phyloP scores from a whole-genome alignment of 2,113 vertebrate species.

The Apaloderma vittatum region DNA sequence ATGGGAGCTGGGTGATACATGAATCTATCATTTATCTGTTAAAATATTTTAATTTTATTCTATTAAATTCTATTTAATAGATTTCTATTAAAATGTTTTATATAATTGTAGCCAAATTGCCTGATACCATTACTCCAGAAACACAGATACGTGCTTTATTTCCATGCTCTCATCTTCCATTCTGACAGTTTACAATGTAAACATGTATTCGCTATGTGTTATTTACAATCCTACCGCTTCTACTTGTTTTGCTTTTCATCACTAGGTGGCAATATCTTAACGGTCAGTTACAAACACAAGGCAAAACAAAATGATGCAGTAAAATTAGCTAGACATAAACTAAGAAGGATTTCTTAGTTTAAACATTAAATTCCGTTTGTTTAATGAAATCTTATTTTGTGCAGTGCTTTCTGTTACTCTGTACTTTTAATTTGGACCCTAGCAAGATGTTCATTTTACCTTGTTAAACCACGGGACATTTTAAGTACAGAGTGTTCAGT shows the following conservation, averaged over 20 bases:
- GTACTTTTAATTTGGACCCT: not conserved
- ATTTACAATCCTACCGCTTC: not conserved
- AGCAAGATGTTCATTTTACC: not conserved
- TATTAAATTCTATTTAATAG: not conserved
- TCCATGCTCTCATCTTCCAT: not conserved
- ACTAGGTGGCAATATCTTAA: constrained; percentile 68
- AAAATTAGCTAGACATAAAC: not conserved
- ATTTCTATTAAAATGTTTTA: not conserved
- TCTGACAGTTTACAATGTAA: not conserved
- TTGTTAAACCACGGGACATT: not conserved
- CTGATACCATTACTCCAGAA: not conserved
- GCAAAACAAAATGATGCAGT: constrained; percentile 45
- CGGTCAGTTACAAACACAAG: not conserved
- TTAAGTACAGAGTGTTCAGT: not conserved
- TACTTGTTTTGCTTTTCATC: constrained; percentile 35
- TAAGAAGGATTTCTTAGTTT: not conserved
- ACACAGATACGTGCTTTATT: not conserved
- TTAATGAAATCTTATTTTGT: not conserved
- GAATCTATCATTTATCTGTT: not conserved
- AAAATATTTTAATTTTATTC: not conserved
- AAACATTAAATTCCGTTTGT: not conserved
- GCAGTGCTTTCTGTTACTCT: not conserved
- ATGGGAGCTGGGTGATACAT: not conserved
- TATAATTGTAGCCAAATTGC: not conserved
- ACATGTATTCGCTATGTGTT: not conserved